Percentiles rank a stretch among this genome's conserved stretches.
phyloP scores from a whole-genome alignment of 1,140 invertebrate genomes.

The Macrocentrus cingulum region DNA sequence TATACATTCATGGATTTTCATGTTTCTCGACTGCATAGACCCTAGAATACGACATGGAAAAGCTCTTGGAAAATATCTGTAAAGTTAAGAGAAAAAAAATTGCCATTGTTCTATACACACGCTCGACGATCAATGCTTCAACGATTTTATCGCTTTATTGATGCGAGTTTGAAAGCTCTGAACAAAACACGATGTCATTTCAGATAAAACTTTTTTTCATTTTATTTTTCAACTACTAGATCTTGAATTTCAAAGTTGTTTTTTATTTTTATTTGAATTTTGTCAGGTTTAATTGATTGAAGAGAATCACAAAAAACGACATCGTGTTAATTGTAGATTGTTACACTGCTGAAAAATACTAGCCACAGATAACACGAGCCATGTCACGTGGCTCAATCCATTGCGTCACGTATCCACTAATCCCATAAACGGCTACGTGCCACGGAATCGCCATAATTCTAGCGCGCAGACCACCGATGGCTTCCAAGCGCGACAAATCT shows the following conservation, averaged over 20 bases:
- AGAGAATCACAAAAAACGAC: too few species aligned
- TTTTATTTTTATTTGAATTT: too few species aligned
- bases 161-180: neutral
- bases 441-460: conserved; percentile 11
- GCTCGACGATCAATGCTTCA: conserved; percentile 15
- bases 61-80: conserved; percentile 10
- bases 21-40: neutral
- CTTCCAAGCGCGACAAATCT: conserved; percentile 7
- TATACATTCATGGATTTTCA: neutral
- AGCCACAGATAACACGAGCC: conserved; percentile 3
- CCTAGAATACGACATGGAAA: conserved; percentile 5
- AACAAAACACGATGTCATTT: neutral
- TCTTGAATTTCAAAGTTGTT: too few species aligned
- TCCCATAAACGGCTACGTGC: conserved; percentile 16
- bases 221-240: too few species aligned
- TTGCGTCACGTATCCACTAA: conserved; percentile 17
- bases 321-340: too few species aligned
- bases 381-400: conserved; percentile 11
- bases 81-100: neutral
- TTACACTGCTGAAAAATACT: too few species aligned
- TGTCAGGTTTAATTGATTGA: too few species aligned
- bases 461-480: conserved; percentile 7
- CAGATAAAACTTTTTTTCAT: too few species aligned
- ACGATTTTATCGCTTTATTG: neutral
- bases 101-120: conserved; percentile 1